phyloP scores from a whole-genome alignment of 1,140 invertebrate species.

The Atopsyche davidsoni region DNA sequence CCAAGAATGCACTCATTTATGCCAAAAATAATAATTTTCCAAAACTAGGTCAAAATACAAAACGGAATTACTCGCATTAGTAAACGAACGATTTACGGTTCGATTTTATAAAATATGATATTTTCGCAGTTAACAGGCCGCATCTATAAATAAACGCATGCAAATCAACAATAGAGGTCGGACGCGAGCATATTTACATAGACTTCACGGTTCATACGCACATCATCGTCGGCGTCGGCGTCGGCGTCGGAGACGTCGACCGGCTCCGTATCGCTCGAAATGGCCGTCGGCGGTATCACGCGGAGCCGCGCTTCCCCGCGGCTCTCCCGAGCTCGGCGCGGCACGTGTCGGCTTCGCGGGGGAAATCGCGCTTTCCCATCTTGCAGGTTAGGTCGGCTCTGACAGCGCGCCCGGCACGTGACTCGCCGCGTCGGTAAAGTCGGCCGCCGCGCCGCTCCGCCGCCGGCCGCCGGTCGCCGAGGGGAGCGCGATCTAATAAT shows the following conservation, averaged over 20 bases:
- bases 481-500: constrained; percentile 17
- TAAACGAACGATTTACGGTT: too few relatives aligned
- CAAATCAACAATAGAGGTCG: not conserved
- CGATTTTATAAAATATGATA: too few relatives aligned
- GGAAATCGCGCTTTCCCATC: constrained; percentile 19
- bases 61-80: too few relatives aligned
- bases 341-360: constrained; percentile 12
- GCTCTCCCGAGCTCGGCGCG: constrained; percentile 9
- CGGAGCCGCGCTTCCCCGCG: constrained; percentile 10
- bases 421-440: constrained; percentile 16
- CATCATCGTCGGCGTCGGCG: constrained; percentile 17
- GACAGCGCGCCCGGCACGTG: constrained; percentile 18
- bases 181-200: not conserved
- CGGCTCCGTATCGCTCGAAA: constrained; percentile 18
- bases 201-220: constrained; percentile 9
- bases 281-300: constrained; percentile 15
- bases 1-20: too few relatives aligned
- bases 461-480: not conserved
- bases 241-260: constrained; percentile 15
- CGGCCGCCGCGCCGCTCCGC: constrained; percentile 8
- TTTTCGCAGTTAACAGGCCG: too few relatives aligned
- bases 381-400: constrained; percentile 20
- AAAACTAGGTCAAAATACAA: too few relatives aligned
- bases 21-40: too few relatives aligned
- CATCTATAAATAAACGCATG: too few relatives aligned